Percentiles rank a stretch among this genome's conserved stretches.
Evolutionary conservation across 64 coral and sea anemone species (phyloP).

Genomic region (Hydrozoanthus tunicans): DNA sequence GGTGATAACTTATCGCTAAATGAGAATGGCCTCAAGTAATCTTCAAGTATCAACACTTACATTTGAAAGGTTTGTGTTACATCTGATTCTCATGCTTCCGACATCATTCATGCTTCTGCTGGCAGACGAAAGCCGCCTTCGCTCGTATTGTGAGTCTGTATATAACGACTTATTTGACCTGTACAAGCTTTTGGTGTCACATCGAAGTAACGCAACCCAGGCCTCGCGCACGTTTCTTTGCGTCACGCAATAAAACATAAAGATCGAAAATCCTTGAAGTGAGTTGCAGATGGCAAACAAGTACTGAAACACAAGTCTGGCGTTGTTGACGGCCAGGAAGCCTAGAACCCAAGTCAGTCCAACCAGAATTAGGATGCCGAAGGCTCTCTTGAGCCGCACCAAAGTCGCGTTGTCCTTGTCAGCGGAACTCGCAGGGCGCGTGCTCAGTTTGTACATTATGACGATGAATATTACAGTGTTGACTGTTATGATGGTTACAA

Average conservation of each 20-base stretch:
- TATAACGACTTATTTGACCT: constrained; percentile 83
- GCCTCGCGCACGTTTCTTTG: constrained; percentile 93
- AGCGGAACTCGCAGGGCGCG: constrained; percentile 81
- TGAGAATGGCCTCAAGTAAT: background rate
- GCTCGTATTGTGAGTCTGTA: constrained; percentile 87
- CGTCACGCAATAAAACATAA: constrained; percentile 97
- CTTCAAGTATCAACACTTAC: constrained; percentile 38
- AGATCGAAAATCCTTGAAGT: constrained; percentile 94
- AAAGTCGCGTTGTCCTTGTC: constrained; percentile 75
- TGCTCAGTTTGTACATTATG: constrained; percentile 98
- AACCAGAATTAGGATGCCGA: constrained; percentile 95
- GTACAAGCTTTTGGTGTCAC: constrained; percentile 78
- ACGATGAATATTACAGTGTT: constrained; percentile 80
- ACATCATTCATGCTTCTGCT: constrained; percentile 77
- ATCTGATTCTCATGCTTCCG: constrained; percentile 66
- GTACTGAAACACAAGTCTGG: constrained; percentile 89
- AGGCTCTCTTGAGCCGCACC: constrained; percentile 82
- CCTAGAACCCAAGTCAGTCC: constrained; percentile 96
- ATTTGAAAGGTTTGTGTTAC: constrained; percentile 73
- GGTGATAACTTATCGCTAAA: too few relatives aligned
- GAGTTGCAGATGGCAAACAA: constrained; percentile 88
- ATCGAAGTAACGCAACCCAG: constrained; percentile 87
- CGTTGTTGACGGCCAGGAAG: constrained; percentile 77
- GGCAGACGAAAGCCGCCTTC: constrained; percentile 77
- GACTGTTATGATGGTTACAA: constrained; percentile 75